Evolutionary conservation across 2,113 vertebrate species (phyloP), one percentile per base, ranked within the genome.

Genomic region (Thomomys bottae): DNA sequence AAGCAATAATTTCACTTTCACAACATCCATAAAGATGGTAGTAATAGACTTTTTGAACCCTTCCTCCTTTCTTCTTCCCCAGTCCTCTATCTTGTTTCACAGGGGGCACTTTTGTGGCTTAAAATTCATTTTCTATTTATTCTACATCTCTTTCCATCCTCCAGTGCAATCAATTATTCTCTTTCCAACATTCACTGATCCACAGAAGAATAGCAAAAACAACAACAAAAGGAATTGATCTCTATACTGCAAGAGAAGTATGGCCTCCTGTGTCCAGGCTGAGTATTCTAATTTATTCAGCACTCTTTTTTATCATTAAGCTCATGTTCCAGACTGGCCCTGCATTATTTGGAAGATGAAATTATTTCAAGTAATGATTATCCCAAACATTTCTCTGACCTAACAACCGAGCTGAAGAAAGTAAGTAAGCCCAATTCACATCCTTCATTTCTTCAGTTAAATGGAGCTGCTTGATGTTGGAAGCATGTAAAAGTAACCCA

Each of bases 1-100:
- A 54, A 54, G 14, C 49, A 54, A 88, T 30, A 82, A 67, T 70
- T 89, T 94, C n/a, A 61, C n/a, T 89, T 42, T 75, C 24, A 77
- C 21, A 67, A 61, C 54, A 6, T 15, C n/a, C 38, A 78, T 40
- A 72, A 66, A 72, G 24, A 0, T 26, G 40, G 8, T 63, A 20
- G 42, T 75, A 78, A 63, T 38, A 81, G 45, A 49, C 20, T 80
- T 57, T 28, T 64, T 23, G 15, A 5, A 5, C 8, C 71, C 15
- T 42, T 66, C 23, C 45, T 67, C 59, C 15, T 1, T 63, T 49
- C 80, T 7, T 38, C 15, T 73, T 71, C 12, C 14, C 21, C 34
- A 73, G 8, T 30, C 8, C n/a, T 75, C 28, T 79, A 18, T 8
- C 30, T 24, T 66, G n/a, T 30, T 28, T 15, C 36, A 72, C 21